Percentiles rank a stretch among this genome's conserved stretches.
Evolutionary conservation across 2,797 vertebrate species (phyloP).

Genomic region (Linurgus olivaceus): DNA sequence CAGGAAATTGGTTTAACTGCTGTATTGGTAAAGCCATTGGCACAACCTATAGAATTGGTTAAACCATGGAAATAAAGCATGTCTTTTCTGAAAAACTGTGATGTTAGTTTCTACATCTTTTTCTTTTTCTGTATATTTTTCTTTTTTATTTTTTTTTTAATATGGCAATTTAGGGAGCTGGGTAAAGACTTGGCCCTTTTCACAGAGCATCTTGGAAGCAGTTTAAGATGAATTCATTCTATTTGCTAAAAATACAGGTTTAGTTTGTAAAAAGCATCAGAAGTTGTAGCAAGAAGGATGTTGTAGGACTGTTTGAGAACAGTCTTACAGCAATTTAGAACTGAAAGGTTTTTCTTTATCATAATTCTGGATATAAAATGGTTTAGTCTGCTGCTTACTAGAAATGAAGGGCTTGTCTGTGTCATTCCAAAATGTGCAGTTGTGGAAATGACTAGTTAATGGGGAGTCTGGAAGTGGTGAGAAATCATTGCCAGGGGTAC

Average conservation of each 20-base stretch:
- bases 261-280: not conserved
- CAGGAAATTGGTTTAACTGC: not conserved
- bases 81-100: not conserved
- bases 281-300: not conserved
- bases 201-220: not conserved
- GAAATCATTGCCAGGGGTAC: not conserved
- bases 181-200: not conserved
- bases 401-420: not conserved
- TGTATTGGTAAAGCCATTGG: not conserved
- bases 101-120: not conserved
- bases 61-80: not conserved
- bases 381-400: not conserved
- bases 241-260: not conserved
- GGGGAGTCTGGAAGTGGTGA: not conserved
- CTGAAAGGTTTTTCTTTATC: not conserved
- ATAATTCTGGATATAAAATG: not conserved
- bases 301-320: not conserved
- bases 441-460: not conserved
- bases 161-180: not conserved
- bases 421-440: not conserved
- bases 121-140: not conserved
- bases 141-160: not conserved
- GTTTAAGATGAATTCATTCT: not conserved
- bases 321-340: not conserved
- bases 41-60: not conserved